Evolutionary conservation across 2,113 vertebrate genomes (phyloP).

Genomic region (Chaenocephalus aceratus): DNA sequence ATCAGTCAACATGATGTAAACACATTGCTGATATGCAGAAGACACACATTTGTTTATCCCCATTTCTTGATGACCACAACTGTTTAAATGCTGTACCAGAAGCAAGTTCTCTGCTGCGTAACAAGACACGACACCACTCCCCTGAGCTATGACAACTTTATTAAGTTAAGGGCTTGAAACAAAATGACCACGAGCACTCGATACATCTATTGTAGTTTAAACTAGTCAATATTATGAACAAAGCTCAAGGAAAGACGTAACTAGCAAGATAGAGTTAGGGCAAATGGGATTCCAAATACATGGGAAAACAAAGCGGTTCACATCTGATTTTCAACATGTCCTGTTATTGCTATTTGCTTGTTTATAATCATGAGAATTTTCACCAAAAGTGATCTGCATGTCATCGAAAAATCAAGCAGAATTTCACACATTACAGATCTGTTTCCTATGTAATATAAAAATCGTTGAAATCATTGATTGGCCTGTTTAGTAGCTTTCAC

Average conservation of each 20-base stretch:
- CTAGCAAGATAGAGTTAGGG: background rate
- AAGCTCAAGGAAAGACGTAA: slow-evolving; percentile 5
- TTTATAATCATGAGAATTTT: background rate
- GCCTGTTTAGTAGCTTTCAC: background rate
- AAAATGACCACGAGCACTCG: slow-evolving; percentile 25
- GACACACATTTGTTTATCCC: background rate
- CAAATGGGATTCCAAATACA: background rate
- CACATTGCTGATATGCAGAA: background rate
- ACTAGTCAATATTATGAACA: slow-evolving; percentile 1
- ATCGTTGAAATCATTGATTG: background rate
- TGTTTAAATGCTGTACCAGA: background rate
- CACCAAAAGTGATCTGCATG: background rate
- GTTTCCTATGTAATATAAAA: background rate
- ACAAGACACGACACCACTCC: slow-evolving; percentile 29
- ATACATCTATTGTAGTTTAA: slow-evolving; percentile 7
- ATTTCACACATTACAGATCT: background rate
- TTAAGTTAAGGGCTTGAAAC: slow-evolving; percentile 44
- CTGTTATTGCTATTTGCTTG: slow-evolving; percentile 56
- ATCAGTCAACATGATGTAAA: background rate
- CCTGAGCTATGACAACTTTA: slow-evolving; percentile 70
- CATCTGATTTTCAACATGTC: slow-evolving; percentile 68
- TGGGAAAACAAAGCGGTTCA: background rate
- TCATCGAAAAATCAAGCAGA: background rate
- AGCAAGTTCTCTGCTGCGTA: background rate
- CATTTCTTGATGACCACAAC: background rate